phyloP scores from a whole-genome alignment of 2,113 vertebrate species.

The Neodon shergylaensis region DNA sequence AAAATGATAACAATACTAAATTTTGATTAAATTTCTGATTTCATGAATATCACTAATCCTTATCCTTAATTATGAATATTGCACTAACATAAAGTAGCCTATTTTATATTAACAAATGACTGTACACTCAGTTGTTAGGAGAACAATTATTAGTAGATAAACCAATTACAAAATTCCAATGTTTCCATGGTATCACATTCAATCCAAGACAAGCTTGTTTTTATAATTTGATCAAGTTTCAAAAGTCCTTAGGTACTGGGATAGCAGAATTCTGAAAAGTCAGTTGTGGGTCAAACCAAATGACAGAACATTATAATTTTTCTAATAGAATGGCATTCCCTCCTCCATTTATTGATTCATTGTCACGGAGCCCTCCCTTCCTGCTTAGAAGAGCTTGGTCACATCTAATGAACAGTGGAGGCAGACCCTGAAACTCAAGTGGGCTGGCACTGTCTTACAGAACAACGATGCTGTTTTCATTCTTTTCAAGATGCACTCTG shows the following conservation, averaged over 20 bases:
- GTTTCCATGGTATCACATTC: neutral
- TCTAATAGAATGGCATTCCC: neutral
- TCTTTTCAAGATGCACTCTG: conserved; percentile 20
- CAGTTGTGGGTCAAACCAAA: neutral
- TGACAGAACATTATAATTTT: neutral
- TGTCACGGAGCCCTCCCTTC: neutral
- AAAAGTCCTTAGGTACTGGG: neutral
- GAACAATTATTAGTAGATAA: conserved; percentile 15
- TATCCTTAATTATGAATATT: neutral
- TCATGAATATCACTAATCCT: neutral
- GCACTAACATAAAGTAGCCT: neutral
- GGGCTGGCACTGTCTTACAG: neutral
- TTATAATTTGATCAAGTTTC: neutral
- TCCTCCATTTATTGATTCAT: neutral
- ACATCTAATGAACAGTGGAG: neutral
- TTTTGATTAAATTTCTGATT: neutral
- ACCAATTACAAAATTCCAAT: neutral
- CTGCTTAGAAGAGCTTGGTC: neutral
- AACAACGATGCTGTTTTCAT: neutral
- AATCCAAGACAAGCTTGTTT: neutral
- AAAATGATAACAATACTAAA: neutral
- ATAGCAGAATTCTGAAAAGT: conserved; percentile 4
- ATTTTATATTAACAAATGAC: conserved; percentile 27
- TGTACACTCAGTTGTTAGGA: neutral
- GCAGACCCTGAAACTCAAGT: neutral